Base-by-base conservation (phyloP, 2,888 invertebrate species). In the Chrysolina oricalcia region DNA sequence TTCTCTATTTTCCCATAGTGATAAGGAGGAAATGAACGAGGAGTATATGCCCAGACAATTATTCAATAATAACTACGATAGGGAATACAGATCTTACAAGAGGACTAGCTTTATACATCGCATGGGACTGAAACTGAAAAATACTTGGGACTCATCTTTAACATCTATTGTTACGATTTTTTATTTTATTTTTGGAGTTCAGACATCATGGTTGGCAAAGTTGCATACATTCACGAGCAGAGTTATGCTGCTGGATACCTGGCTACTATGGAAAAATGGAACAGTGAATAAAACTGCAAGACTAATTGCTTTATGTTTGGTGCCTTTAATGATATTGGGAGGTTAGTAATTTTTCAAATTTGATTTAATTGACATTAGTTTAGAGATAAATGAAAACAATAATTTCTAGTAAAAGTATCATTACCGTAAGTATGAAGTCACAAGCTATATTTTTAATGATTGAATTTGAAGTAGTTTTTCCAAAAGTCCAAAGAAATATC, bases 261-360 rank as follows among this genome's bases (percentile, higher is more conserved):
- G 87, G 87, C 73, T 89, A 69, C 72, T 89, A 77, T 83, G 80
- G 82, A 87, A 85, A 68, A 48, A 81, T 5, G 72, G 78, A 15
- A 70, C 74, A 8, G 80, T 80, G 11, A 80, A 82, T 64, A 86
- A 84, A 68, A 75, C 81, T 3, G 73, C 73, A 13, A 80, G 79
- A 63, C 77, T 88, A 65, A 43, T 85, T 10, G 81, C 82, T 9
- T 78, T 93, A 67, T 87, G 91, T 50, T 79, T 92, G 19, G 79
- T 92, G 80, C 92, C 92, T 0, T 86, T 92, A 63, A 80, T 92
- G 62, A 81, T 92, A 74, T 84, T 92, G 75, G 89, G 89, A 84
- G 93, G 93, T 93, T 87, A 92, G 92, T 75, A 10, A 2, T 6
- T 21, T 15, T n/a, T 17, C 35, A 17, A 35, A 27, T 3, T 17